Conservation (phyloP, 2,797 vertebrate species). For the Anguilla obscura region DNA sequence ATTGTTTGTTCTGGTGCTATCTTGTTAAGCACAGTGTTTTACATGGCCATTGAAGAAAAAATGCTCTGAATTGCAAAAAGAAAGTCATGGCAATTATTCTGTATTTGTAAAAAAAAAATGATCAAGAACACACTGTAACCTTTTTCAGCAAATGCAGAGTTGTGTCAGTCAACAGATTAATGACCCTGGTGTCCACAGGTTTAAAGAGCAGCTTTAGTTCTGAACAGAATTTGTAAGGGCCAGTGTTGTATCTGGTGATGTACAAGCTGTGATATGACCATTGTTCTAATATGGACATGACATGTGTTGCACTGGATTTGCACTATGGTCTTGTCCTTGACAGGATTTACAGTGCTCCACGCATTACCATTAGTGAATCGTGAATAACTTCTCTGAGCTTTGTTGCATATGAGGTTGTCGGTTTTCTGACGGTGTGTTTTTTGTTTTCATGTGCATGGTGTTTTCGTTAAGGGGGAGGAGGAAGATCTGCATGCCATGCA, state of each 20-base stretch:
- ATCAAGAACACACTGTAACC: neutral
- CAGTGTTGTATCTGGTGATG: neutral
- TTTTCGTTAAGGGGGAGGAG: neutral
- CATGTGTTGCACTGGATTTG: neutral
- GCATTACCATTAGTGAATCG: neutral
- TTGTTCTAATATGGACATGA: neutral
- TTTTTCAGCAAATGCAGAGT: neutral
- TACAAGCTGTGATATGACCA: neutral
- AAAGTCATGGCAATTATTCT: neutral
- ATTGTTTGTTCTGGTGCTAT: neutral
- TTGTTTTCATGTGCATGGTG: neutral
- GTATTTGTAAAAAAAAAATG: neutral
- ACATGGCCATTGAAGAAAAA: neutral
- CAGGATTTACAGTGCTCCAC: neutral
- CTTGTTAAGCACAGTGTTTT: neutral
- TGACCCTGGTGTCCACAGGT: neutral
- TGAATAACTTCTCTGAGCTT: neutral
- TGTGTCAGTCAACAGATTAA: neutral
- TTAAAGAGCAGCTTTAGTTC: conserved; percentile 5
- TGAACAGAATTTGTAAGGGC: neutral
- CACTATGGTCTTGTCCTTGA: neutral
- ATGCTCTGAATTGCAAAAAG: neutral
- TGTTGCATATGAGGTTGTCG: neutral
- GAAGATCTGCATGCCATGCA: neutral
- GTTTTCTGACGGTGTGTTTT: neutral